phyloP scores from a whole-genome alignment of 1,140 invertebrate genomes.

The Caligus rogercresseyi region DNA sequence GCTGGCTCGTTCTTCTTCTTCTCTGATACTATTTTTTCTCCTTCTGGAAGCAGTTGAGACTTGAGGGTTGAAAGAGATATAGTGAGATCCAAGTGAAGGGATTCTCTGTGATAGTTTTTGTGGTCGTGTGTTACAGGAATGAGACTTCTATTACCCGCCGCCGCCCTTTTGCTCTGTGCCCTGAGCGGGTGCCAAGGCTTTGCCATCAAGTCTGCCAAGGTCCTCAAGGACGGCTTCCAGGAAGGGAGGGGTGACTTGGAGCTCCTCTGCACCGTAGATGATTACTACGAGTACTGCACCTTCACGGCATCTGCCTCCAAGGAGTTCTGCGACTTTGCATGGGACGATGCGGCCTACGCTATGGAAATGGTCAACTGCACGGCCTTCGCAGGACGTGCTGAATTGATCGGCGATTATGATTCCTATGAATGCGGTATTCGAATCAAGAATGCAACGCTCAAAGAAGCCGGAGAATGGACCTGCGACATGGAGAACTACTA shows the following conservation, averaged over 20 bases:
- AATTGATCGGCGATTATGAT: conserved; percentile 3
- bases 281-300: conserved; percentile 15
- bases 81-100: too few relatives aligned
- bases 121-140: too few relatives aligned
- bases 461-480: conserved; percentile 6
- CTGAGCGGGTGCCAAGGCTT: too few relatives aligned
- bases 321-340: conserved; percentile 10
- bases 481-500: conserved; percentile 13
- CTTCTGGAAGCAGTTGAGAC: too few relatives aligned
- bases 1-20: too few relatives aligned
- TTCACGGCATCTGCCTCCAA: not conserved
- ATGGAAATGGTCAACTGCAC: not conserved
- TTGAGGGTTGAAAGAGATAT: too few relatives aligned
- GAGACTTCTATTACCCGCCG: too few relatives aligned
- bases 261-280: conserved; percentile 2
- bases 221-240: not conserved
- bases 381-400: not conserved
- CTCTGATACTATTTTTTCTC: too few relatives aligned
- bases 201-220: not conserved
- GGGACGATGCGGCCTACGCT: not conserved
- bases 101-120: too few relatives aligned
- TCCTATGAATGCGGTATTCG: not conserved
- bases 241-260: conserved; percentile 1
- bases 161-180: too few relatives aligned
- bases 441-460: not conserved